phyloP scores from a whole-genome alignment of 2,888 invertebrate genomes.

The Sturmia bella region DNA sequence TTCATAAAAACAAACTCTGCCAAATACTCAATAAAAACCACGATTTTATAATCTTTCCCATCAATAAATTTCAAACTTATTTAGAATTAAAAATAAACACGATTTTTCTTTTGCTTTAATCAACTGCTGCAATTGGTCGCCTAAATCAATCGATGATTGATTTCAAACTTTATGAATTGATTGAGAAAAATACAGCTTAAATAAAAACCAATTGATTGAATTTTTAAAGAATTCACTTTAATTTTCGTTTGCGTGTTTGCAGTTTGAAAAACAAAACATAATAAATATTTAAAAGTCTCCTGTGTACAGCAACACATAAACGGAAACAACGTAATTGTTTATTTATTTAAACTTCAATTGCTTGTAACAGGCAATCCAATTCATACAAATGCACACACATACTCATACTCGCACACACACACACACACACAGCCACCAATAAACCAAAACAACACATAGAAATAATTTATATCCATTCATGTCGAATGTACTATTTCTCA shows the following conservation, averaged over 20 bases:
- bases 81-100: too few species aligned
- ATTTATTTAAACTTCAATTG: slow-evolving; percentile 54
- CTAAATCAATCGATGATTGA: not conserved
- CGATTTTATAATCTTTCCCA: too few species aligned
- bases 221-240: slow-evolving; percentile 35
- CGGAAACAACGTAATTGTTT: slow-evolving; percentile 53
- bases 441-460: not conserved
- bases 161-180: too few species aligned
- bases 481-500: slow-evolving; percentile 18
- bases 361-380: slow-evolving; percentile 11
- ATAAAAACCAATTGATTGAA: slow-evolving; percentile 41
- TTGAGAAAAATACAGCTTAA: not conserved
- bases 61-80: too few species aligned
- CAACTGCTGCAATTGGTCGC: too few species aligned
- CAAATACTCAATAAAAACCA: too few species aligned
- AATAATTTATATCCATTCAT: slow-evolving; percentile 39
- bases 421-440: not conserved
- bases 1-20: too few species aligned
- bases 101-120: too few species aligned
- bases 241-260: slow-evolving; percentile 54
- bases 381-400: not conserved
- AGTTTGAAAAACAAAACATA: slow-evolving; percentile 7
- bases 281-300: slow-evolving; percentile 50
- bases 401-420: not conserved
- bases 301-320: slow-evolving; percentile 9